These are phyloP conservation scores for Cyprinella venusta DNA, from an alignment of 2,797 vertebrate genomes.

Conservation along the genomic window DNA sequence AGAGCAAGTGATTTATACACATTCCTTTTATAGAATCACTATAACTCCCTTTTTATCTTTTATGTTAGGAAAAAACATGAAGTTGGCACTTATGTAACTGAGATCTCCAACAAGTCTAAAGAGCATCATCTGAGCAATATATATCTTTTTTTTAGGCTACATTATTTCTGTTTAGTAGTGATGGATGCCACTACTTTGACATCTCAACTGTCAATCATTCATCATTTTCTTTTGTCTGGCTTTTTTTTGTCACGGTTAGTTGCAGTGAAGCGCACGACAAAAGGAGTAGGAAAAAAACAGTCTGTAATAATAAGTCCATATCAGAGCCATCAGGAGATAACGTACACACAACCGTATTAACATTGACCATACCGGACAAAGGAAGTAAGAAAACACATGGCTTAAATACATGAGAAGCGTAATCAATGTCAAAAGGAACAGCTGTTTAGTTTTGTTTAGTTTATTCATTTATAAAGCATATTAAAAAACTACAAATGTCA, in stretches of 20 bases:
- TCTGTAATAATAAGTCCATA: not conserved
- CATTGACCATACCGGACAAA: not conserved
- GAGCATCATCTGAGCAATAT: not conserved
- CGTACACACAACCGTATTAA: not conserved
- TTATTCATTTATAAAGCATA: too few relatives aligned
- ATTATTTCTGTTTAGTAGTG: not conserved
- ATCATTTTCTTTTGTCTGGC: constrained; percentile 2
- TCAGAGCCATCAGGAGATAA: not conserved
- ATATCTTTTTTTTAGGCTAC: not conserved
- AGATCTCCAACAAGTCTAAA: not conserved
- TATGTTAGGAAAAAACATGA: not conserved
- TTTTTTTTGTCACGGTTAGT: not conserved
- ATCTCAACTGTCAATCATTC: not conserved
- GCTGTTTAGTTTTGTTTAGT: too few relatives aligned
- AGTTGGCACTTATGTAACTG: not conserved
- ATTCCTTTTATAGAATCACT: not conserved
- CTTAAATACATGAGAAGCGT: not conserved
- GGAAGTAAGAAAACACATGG: not conserved
- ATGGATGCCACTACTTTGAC: constrained; percentile 5
- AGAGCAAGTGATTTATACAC: not conserved
- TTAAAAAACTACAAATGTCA: too few relatives aligned
- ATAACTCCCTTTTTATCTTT: not conserved
- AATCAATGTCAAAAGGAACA: not conserved
- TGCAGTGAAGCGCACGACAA: not conserved
- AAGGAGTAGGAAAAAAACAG: not conserved